These are phyloP conservation scores for Cephonodes hylas DNA, from an alignment of 2,888 invertebrate species.

Conservation along the genomic window DNA sequence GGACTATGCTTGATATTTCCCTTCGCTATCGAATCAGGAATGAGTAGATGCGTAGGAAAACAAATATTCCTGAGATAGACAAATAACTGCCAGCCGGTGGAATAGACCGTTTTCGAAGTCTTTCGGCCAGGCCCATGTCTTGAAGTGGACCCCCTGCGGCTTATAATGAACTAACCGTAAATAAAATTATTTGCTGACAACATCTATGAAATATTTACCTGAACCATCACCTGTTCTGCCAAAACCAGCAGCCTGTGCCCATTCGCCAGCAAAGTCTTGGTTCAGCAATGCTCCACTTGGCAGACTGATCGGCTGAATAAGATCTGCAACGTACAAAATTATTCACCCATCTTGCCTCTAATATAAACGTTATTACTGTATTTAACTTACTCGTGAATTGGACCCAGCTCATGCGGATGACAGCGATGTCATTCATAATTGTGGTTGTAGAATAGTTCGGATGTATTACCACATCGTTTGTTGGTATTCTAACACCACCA, in stretches of 20 bases:
- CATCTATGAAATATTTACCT: too few relatives aligned
- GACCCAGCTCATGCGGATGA: conserved; percentile 31
- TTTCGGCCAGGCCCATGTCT: too few relatives aligned
- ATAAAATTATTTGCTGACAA: too few relatives aligned
- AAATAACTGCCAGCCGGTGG: too few relatives aligned
- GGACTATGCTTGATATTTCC: too few relatives aligned
- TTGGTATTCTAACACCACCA: conserved; percentile 31
- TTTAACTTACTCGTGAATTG: conserved; percentile 25
- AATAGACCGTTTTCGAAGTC: too few relatives aligned
- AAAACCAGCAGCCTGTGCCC: conserved; percentile 31
- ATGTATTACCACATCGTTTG: conserved; percentile 27
- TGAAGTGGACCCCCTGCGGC: too few relatives aligned
- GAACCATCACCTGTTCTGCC: conserved; percentile 21
- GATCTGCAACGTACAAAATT: conserved; percentile 11
- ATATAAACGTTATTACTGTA: neutral
- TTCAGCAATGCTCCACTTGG: conserved; percentile 19
- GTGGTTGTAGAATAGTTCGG: conserved; percentile 28
- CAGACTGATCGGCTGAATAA: conserved; percentile 28
- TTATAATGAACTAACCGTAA: too few relatives aligned
- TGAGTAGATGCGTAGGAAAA: too few relatives aligned
- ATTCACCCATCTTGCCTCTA: neutral
- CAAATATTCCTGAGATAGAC: too few relatives aligned
- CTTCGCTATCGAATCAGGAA: too few relatives aligned
- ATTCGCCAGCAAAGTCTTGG: conserved; percentile 18
- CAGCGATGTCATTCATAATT: conserved; percentile 43